Base-by-base conservation (phyloP, 2,797 vertebrate genomes). In the Lutjanus argentimaculatus region DNA sequence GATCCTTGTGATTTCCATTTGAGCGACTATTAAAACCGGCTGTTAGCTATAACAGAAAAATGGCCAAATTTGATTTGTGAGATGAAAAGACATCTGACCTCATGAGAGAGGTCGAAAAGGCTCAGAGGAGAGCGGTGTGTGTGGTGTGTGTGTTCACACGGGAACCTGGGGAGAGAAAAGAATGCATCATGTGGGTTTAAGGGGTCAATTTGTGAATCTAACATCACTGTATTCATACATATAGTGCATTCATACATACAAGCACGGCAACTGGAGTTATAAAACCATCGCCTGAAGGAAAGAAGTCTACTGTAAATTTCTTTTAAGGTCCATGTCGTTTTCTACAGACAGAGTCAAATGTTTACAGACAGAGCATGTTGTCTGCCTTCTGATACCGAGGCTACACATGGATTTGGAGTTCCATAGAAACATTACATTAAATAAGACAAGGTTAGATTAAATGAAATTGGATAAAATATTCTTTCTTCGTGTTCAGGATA, bases 1-100 rank as follows among this genome's bases (percentile, higher is more conserved):
- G 4, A 75, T 76, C 45, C 83, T 83, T 72, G 77, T 83, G 83
- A 90, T 84, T 85, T 83, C 46, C 63, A 57, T 89, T 87, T 71
- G 56, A 77, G 52, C 56, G 49, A 43, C 57, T 62, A 71, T 73
- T 66, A 62, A 82, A 85, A 82, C 14, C 12, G 17, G 13, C 66
- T 75, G 62, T 75, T 11, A 59, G 52, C 59, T 42, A 11, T 13
- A 58, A 73, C 21, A 56, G 45, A 67, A 80, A 78, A 61, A 61
- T 55, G 1, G 43, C 36, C 15, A 17, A 70, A 86, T 88, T 82
- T 0, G 16, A 85, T 88, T 75, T 75, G 58, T 36, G 40, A 69
- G 46, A 82, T 73, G 36, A 75, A 82, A 77, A 72, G 45, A 48
- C 71, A 67, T 66, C n/a, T 75, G 80, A 79, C 78, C 21, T 72